phyloP scores from a whole-genome alignment of 1,140 invertebrate genomes.

The Hestina assimilis region DNA sequence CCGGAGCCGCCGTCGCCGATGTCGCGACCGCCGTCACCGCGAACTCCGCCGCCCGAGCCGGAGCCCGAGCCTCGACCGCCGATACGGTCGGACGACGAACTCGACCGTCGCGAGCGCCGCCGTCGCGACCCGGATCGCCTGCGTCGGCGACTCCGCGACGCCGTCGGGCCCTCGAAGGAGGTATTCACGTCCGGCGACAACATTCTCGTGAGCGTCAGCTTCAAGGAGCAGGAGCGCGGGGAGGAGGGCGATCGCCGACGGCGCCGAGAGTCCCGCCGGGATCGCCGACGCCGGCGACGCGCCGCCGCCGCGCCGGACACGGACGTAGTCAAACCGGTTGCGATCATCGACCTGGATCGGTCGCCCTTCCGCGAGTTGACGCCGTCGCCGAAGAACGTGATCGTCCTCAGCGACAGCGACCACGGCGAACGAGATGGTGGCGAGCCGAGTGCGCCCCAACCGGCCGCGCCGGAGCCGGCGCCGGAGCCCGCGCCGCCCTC shows the following conservation, averaged over 20 bases:
- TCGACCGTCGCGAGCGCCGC: slow-evolving; percentile 51
- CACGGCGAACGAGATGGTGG: slow-evolving; percentile 73
- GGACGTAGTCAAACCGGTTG: slow-evolving; percentile 83
- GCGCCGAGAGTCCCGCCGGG: slow-evolving; percentile 54
- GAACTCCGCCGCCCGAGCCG: slow-evolving; percentile 72
- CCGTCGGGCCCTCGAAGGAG: slow-evolving; percentile 86
- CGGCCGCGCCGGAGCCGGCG: slow-evolving; percentile 27
- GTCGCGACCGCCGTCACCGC: slow-evolving; percentile 52
- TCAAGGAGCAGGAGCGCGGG: slow-evolving; percentile 85
- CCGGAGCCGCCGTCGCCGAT: slow-evolving; percentile 42
- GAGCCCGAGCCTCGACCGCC: slow-evolving; percentile 32
- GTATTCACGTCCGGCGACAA: slow-evolving; percentile 95
- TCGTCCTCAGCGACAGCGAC: slow-evolving; percentile 90
- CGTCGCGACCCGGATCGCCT: slow-evolving; percentile 59
- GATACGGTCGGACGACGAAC: slow-evolving; percentile 34
- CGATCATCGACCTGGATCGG: slow-evolving; percentile 90
- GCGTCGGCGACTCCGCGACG: slow-evolving; percentile 55
- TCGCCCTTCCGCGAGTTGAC: slow-evolving; percentile 90
- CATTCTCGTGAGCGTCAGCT: slow-evolving; percentile 94
- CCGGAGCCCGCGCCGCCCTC: slow-evolving; percentile 57
- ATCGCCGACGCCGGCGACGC: slow-evolving; percentile 55
- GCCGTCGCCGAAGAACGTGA: slow-evolving; percentile 88
- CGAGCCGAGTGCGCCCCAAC: slow-evolving; percentile 32
- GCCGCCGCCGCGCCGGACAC: slow-evolving; percentile 33
- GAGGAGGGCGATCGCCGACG: slow-evolving; percentile 44